Evolutionary conservation across 2,113 vertebrate species (phyloP), one percentile per base, ranked within the genome.

Genomic region (Cichladusa arquata): DNA sequence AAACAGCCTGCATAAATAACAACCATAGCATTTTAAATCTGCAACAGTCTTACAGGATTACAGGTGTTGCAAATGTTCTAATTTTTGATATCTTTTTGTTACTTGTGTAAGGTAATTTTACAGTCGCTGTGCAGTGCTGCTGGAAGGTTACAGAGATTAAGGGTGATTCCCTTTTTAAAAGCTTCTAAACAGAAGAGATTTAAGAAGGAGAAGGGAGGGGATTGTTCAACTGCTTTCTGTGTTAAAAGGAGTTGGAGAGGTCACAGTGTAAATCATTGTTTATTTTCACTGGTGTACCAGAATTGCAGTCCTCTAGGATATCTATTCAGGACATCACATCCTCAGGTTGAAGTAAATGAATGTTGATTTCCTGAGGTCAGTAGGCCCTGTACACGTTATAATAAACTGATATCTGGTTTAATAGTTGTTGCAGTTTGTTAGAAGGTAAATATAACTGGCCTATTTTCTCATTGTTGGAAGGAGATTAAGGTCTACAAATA

Each of bases 151-250:
- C 56, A 60, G 79, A 81, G 34, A n/a, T 73, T 7, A 64, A 53
- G 51, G 26, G 15, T 9, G 34, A 66, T 62, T 86, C 29, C 44
- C 2, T 78, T 73, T 82, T 50, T 12, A 19, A 88, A 80, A 58
- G 58, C 4, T 57, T 80, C 2, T 34, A 11, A 86, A 34, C n/a
- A 61, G 19, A 13, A 40, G 8, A 76, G 31, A 45, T 64, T 23
- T 1, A 5, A 51, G 40, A 66, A 70, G 22, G 15, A 14, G 26
- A 45, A 40, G 6, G 5, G 2, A 0, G 15, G 5, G 23, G 5
- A 16, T 48, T 86, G 18, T 74, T 26, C 15, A 45, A 4, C 12
- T 72, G 50, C 12, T 79, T 50, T 58, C 22, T 73, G 8, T 62
- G 23, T 58, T 38, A 71, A 58, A 70, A 94, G 33, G 26, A 62